Evolutionary conservation across 2,888 invertebrate genomes (phyloP).

Genomic region (Merodon equestris): DNA sequence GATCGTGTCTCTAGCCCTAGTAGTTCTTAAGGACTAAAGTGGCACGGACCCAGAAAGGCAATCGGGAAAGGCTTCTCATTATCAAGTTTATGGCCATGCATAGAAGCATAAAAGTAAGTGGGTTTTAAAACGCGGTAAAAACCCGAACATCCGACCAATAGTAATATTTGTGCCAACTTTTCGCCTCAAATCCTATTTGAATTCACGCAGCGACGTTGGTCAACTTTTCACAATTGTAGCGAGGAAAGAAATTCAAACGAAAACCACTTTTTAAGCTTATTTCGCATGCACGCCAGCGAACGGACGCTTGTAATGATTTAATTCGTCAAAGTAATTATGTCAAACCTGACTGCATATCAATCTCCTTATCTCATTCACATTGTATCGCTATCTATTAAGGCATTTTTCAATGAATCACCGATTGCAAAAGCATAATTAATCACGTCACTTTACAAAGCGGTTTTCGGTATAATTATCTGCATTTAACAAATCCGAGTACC

Average conservation of each 20-base stretch:
- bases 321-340: conserved; percentile 37
- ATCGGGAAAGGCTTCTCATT: too few relatives aligned
- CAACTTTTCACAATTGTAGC: neutral
- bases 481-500: neutral
- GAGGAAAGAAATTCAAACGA: neutral
- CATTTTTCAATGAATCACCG: too few relatives aligned
- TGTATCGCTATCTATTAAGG: too few relatives aligned
- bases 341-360: conserved; percentile 23
- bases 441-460: neutral
- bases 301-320: conserved; percentile 5
- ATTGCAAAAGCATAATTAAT: conserved; percentile 27
- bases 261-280: conserved; percentile 6
- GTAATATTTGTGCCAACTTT: too few relatives aligned
- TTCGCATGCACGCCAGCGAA: conserved; percentile 22
- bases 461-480: conserved; percentile 9
- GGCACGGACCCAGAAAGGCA: too few relatives aligned
- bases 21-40: too few relatives aligned
- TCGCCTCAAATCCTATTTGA: conserved; percentile 10
- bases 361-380: too few relatives aligned
- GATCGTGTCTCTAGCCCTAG: too few relatives aligned
- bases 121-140: too few relatives aligned
- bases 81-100: too few relatives aligned
- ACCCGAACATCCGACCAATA: too few relatives aligned
- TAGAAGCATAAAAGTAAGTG: too few relatives aligned
- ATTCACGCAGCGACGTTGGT: conserved; percentile 14